Conservation (phyloP, 2,888 invertebrate genomes). For the Apomyelois bistriatella region DNA sequence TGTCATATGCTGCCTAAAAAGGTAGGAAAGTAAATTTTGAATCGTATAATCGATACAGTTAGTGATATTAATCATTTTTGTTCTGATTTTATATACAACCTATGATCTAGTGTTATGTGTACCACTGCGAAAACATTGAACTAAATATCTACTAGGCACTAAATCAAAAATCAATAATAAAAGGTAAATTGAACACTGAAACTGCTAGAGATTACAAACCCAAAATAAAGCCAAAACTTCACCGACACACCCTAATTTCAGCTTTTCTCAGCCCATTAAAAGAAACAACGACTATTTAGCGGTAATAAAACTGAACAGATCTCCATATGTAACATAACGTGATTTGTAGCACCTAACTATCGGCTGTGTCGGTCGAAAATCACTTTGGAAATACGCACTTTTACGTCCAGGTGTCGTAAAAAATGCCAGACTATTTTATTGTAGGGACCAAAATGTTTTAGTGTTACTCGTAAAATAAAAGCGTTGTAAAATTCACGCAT, state of each 20-base stretch:
- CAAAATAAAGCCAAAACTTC: no score
- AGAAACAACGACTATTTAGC: neutral
- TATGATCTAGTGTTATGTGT: no score
- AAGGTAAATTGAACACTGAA: no score
- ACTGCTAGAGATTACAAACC: no score
- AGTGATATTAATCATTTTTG: no score
- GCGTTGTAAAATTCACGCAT: conserved; percentile 68
- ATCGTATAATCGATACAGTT: no score
- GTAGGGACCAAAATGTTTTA: conserved; percentile 66
- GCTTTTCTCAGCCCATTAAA: neutral
- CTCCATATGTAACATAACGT: neutral
- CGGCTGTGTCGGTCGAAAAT: conserved; percentile 44
- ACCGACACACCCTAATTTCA: neutral
- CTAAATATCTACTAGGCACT: no score
- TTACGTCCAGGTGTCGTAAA: conserved; percentile 64
- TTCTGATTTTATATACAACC: no score
- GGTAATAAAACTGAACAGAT: neutral
- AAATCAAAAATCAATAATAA: no score
- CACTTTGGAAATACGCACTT: conserved; percentile 54
- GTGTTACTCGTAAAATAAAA: conserved; percentile 69
- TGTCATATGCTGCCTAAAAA: no score
- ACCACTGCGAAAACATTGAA: no score
- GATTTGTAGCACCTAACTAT: conserved; percentile 23
- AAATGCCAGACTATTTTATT: conserved; percentile 65
- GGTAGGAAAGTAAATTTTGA: no score